Conservation (phyloP, 2,797 vertebrate species). For the Selene dorsalis region DNA sequence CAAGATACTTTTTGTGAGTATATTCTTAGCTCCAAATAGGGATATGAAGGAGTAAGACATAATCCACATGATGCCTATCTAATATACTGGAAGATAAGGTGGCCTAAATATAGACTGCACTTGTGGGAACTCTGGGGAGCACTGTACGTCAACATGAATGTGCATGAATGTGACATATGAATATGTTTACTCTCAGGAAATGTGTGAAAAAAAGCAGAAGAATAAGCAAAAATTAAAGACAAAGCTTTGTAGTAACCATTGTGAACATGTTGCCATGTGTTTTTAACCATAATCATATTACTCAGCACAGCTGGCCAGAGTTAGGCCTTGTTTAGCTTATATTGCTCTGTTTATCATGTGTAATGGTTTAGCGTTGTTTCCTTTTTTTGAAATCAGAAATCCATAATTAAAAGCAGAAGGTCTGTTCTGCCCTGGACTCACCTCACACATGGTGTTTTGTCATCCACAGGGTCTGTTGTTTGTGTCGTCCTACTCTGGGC, state of each 20-base stretch:
- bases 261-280: conserved; percentile 25
- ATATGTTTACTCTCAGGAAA: neutral
- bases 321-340: conserved; percentile 53
- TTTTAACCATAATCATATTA: conserved; percentile 31
- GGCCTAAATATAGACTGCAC: conserved; percentile 56
- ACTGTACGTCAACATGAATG: neutral
- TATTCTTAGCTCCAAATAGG: conserved; percentile 62
- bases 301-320: conserved; percentile 53
- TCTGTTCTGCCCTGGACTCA: neutral
- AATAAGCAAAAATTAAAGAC: neutral
- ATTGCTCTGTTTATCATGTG: conserved; percentile 56
- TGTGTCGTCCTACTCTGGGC: conserved; percentile 84
- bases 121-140: conserved; percentile 12
- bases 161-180: conserved; percentile 5
- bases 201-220: neutral
- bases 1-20: conserved; percentile 41
- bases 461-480: conserved; percentile 87
- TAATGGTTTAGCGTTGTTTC: conserved; percentile 54
- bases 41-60: conserved; percentile 52
- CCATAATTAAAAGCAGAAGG: conserved; percentile 34
- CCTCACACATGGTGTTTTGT: neutral
- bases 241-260: neutral
- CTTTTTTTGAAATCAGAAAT: conserved; percentile 33
- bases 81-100: conserved; percentile 35
- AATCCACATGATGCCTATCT: conserved; percentile 50